These are phyloP conservation scores for Drosophila meridionalis DNA, from an alignment of 2,888 invertebrate species.

Conservation along the genomic window DNA sequence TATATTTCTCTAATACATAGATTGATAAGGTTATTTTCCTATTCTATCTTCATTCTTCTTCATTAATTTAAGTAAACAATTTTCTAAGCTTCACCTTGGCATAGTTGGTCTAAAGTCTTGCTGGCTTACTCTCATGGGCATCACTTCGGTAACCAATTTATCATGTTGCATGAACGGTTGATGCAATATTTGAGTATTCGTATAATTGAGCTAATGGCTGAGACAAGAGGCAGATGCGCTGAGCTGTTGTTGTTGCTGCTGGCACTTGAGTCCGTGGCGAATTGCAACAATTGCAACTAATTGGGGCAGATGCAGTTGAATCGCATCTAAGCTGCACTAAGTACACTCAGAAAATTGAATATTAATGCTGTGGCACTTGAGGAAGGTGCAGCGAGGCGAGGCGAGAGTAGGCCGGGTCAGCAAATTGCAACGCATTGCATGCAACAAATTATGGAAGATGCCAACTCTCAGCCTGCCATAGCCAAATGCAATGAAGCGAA, in stretches of 20 bases:
- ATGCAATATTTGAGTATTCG: slow-evolving; percentile 29
- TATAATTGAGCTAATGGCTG: slow-evolving; percentile 42
- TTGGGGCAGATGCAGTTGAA: slow-evolving; percentile 55
- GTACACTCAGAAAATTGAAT: slow-evolving; percentile 76
- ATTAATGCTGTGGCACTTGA: slow-evolving; percentile 75
- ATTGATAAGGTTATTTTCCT: neutral
- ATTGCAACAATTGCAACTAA: slow-evolving; percentile 72
- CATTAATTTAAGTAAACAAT: neutral
- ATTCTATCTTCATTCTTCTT: neutral
- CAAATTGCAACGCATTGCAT: slow-evolving; percentile 69
- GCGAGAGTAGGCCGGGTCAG: slow-evolving; percentile 10
- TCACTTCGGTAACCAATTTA: slow-evolving; percentile 22
- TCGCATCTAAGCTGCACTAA: slow-evolving; percentile 65
- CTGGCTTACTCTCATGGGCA: neutral
- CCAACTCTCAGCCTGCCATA: slow-evolving; percentile 14
- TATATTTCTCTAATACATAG: no score
- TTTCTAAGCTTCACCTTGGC: neutral
- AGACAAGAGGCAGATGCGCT: slow-evolving; percentile 31
- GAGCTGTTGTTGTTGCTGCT: slow-evolving; percentile 20
- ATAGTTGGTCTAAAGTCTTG: neutral
- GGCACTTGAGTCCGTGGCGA: slow-evolving; percentile 53
- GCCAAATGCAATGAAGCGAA: slow-evolving; percentile 67
- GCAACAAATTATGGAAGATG: slow-evolving; percentile 72
- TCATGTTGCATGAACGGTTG: slow-evolving; percentile 33
- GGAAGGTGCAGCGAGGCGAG: slow-evolving; percentile 9